Evolutionary conservation across 2,888 invertebrate species (phyloP).

Genomic region (Sisyra terminalis): DNA sequence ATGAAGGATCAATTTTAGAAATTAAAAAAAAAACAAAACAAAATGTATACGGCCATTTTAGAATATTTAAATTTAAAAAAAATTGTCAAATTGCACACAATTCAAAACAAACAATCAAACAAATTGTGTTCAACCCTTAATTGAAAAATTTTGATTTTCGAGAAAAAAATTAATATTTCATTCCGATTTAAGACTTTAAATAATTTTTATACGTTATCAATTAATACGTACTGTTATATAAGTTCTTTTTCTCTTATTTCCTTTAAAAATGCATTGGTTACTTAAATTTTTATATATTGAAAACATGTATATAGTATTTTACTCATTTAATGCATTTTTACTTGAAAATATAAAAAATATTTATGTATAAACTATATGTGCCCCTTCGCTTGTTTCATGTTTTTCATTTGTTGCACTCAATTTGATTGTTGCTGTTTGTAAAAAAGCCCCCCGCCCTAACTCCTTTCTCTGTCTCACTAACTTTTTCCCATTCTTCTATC

Average conservation of each 20-base stretch:
- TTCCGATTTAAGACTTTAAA: too few species aligned
- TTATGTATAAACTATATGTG: not conserved
- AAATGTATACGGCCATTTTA: too few species aligned
- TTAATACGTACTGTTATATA: conserved; percentile 1
- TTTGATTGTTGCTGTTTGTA: conserved; percentile 9
- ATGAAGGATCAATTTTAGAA: too few species aligned
- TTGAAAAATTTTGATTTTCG: not conserved
- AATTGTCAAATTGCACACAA: too few species aligned
- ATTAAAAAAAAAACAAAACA: too few species aligned
- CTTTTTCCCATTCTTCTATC: too few species aligned
- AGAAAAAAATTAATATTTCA: not conserved
- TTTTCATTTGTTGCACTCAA: conserved; percentile 6
- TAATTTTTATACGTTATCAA: not conserved
- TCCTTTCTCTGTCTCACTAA: too few species aligned
- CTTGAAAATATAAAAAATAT: too few species aligned
- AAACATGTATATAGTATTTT: too few species aligned
- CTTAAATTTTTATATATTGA: too few species aligned
- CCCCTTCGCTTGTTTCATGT: not conserved
- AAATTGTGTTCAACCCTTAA: conserved; percentile 9
- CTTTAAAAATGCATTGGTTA: not conserved
- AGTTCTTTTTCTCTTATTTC: not conserved
- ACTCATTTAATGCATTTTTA: too few species aligned
- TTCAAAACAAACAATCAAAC: conserved; percentile 6
- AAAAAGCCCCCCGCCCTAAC: not conserved
- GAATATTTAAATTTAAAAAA: too few species aligned